Percentiles rank a stretch among this genome's conserved stretches.
phyloP scores from a whole-genome alignment of 53 echinoderm and acorn worm species.

The Crossaster papposus region DNA sequence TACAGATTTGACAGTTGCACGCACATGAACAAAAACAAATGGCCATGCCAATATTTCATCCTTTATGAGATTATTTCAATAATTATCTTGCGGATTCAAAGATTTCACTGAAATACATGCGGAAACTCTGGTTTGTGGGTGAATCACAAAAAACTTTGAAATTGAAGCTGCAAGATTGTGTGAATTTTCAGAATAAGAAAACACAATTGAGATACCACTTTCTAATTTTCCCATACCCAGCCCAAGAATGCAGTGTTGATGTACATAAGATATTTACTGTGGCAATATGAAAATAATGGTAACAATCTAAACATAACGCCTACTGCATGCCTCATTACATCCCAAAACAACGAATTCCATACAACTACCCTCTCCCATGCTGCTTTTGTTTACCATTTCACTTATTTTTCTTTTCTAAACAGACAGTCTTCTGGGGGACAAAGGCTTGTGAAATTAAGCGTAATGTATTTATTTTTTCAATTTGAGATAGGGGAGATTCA shows the following conservation, averaged over 20 bases:
- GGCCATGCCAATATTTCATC: too few species aligned
- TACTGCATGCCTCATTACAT: constrained; percentile 39
- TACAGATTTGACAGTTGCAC: too few species aligned
- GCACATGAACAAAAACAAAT: too few species aligned
- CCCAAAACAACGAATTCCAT: constrained; percentile 11
- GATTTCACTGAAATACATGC: too few species aligned
- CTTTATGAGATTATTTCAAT: too few species aligned
- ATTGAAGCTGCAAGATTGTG: background rate
- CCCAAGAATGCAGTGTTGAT: constrained; percentile 14
- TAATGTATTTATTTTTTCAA: background rate
- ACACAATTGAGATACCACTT: background rate
- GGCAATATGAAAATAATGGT: background rate
- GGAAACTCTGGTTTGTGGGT: too few species aligned
- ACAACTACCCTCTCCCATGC: constrained; percentile 17
- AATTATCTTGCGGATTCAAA: too few species aligned
- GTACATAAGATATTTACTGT: background rate
- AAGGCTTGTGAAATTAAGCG: constrained; percentile 40
- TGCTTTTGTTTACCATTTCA: constrained; percentile 36
- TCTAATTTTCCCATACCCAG: constrained; percentile 1
- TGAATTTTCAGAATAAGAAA: background rate
- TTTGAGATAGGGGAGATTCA: background rate
- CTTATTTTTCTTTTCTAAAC: background rate
- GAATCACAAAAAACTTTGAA: too few species aligned
- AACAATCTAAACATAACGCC: constrained; percentile 40
- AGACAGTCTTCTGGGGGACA: background rate